Conservation (phyloP, 2,113 vertebrate species). For the Empidonax alnorum region DNA sequence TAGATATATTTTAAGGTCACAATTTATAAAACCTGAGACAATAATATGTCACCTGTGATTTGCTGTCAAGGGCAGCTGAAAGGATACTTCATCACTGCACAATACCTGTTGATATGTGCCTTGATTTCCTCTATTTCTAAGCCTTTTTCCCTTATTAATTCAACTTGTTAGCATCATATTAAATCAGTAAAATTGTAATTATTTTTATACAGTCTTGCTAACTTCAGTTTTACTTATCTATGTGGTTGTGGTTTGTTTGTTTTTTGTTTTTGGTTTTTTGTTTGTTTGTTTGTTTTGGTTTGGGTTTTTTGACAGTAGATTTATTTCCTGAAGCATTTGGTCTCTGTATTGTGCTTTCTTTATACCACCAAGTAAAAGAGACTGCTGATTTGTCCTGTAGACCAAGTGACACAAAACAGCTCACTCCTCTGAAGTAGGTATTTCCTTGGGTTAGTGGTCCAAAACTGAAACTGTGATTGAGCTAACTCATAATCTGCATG, state of each 20-base stretch:
- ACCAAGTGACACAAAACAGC: not conserved
- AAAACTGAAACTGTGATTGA: not conserved
- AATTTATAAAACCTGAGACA: not conserved
- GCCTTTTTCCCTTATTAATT: not conserved
- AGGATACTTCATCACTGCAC: not conserved
- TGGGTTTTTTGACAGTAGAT: not conserved
- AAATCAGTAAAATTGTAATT: not conserved
- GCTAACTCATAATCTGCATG: slow-evolving; percentile 23
- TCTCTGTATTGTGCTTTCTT: not conserved
- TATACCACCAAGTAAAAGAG: not conserved
- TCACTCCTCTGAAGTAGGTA: not conserved
- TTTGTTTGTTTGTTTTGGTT: not conserved
- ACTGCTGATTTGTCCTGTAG: not conserved
- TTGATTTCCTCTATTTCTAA: not conserved
- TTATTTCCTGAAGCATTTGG: not conserved
- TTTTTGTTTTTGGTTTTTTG: not conserved
- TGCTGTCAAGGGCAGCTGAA: not conserved
- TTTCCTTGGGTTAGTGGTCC: not conserved
- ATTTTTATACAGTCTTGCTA: not conserved
- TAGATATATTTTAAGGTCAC: not conserved
- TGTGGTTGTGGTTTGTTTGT: not conserved
- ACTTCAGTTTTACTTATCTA: not conserved
- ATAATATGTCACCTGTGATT: not conserved
- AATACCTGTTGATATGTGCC: not conserved
- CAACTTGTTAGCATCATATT: not conserved